Evolutionary conservation across 2,888 invertebrate genomes (phyloP), one percentile per base, ranked within the genome.

Genomic region (Lithodes maja): DNA sequence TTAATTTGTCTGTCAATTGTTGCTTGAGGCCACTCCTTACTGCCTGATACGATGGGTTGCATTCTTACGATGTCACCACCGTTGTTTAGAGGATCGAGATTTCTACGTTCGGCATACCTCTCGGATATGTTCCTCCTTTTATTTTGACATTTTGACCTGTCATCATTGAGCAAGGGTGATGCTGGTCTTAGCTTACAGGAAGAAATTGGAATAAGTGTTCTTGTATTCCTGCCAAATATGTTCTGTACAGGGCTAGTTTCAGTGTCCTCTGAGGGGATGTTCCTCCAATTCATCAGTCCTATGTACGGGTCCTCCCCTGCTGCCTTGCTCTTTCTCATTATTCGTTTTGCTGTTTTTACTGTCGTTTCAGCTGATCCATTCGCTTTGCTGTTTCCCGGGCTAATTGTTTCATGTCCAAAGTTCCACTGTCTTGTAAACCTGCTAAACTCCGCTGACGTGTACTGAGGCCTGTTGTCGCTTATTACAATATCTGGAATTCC

Each of bases 341-440:
- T 7, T 12, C 50, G 17, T n/a, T 81, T 81, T 49, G 81, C 33
- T 33, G 68, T 61, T 52, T 81, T 81, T 1, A 68, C 83, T 52
- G 83, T 17, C 15, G 75, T 75, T 75, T 83, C 55, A 7, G 74
- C 74, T 52, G 74, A 74, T 3, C 83, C 83, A 83, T 83, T 75
- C 17, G 83, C 83, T 12, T 52, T 75, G 17, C 74, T 75, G 33
- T 83, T 83, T n/a, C 74, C 52, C 3, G 50, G 83, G 12, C 83
- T 49, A 7, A 15, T 50, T 12, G 68, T 68, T 15, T n/a, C 83
- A 69, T 74, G 75, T 2, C 33, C 52, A 52, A 71, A 71, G 9
- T 68, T 68, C 68, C 68, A 81, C 5, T 55, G 5, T 33, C 12
- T 55, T 15, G 61, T n/a, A 15, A 81, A 81, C 33, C n/a, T 9